A percentile compares a stretch with the other conserved stretches of the same genome.
phyloP scores from a whole-genome alignment of 2,888 invertebrate genomes.

The Melanchra persicariae region DNA sequence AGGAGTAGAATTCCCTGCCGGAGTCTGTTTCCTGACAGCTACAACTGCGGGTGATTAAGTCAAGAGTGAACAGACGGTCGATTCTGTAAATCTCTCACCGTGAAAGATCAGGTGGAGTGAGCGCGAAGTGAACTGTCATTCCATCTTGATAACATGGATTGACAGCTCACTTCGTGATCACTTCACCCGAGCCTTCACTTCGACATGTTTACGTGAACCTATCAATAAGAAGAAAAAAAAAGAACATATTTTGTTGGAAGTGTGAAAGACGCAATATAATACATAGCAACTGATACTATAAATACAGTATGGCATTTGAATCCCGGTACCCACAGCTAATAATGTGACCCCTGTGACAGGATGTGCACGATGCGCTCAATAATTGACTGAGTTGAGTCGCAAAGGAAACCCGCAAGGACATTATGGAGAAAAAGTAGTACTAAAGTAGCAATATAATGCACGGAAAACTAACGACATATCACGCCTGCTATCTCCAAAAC shows the following conservation, averaged over 20 bases:
- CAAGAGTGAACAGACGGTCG: too few relatives aligned
- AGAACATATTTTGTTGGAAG: not conserved
- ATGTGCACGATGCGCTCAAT: conserved; percentile 46
- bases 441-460: not conserved
- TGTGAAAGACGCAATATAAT: not conserved
- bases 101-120: too few relatives aligned
- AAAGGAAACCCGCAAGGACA: conserved; percentile 54
- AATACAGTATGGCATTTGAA: not conserved
- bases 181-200: too few relatives aligned
- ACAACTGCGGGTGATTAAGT: too few relatives aligned
- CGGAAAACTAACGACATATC: conserved; percentile 5
- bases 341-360: conserved; percentile 43
- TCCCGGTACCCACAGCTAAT: conserved; percentile 40
- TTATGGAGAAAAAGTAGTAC: conserved; percentile 30
- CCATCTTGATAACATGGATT: too few relatives aligned
- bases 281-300: conserved; percentile 6
- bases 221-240: too few relatives aligned
- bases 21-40: too few relatives aligned
- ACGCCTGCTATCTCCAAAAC: not conserved
- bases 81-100: too few relatives aligned
- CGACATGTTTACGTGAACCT: too few relatives aligned
- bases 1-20: too few relatives aligned
- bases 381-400: conserved; percentile 33
- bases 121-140: too few relatives aligned
- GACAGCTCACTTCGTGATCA: too few relatives aligned